Conservation (phyloP, 2,113 vertebrate genomes). For the Willisornis vidua region DNA sequence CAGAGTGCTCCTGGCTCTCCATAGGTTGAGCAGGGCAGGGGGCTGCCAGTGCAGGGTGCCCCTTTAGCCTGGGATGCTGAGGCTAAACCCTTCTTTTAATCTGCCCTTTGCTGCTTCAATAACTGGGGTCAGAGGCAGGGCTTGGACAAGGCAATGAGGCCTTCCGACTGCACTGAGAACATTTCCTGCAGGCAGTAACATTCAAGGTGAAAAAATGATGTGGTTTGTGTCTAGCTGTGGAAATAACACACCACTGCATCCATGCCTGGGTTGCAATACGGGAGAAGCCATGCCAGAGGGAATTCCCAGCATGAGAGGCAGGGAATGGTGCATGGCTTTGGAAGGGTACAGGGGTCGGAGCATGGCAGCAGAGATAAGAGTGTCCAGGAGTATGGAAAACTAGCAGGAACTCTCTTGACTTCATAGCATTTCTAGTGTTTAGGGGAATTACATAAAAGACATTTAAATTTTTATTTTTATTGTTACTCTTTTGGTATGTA, state of each 20-base stretch:
- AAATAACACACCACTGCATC: background rate
- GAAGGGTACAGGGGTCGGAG: accelerated
- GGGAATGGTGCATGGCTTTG: accelerated
- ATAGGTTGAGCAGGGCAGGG: background rate
- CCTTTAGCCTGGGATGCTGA: background rate
- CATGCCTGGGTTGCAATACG: accelerated
- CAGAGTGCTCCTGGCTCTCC: too few relatives aligned
- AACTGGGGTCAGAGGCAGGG: background rate
- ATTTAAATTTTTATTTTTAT: background rate
- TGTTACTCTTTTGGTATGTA: background rate
- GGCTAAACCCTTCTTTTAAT: background rate
- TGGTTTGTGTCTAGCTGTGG: background rate
- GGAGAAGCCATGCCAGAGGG: too few relatives aligned
- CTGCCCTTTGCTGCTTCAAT: background rate
- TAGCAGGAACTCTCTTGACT: background rate
- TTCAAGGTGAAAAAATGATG: background rate
- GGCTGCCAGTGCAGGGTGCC: background rate
- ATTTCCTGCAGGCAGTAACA: background rate
- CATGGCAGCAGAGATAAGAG: background rate
- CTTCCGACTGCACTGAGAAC: background rate
- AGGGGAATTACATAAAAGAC: background rate
- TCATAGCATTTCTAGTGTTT: background rate
- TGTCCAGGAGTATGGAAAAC: background rate
- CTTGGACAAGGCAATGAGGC: background rate
- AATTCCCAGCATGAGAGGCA: accelerated